Evolutionary conservation across 2,113 vertebrate genomes (phyloP), one percentile per base, ranked within the genome.

Genomic region (Corynorhinus townsendii): DNA sequence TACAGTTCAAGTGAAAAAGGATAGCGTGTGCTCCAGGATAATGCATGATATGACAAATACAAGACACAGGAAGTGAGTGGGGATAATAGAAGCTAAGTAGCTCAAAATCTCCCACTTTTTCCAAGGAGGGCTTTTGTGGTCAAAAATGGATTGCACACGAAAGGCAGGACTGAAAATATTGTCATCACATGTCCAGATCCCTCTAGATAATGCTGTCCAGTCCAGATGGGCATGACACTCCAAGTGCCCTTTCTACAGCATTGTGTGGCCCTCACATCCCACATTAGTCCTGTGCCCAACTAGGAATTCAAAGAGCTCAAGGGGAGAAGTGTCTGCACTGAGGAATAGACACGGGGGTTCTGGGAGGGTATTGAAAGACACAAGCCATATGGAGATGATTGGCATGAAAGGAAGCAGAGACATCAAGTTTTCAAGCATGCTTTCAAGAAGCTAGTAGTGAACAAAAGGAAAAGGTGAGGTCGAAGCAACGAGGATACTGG

Each of bases 251-350:
- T 45, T 11, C 8, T 71, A 62, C 54, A 15, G 15, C 4, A 15
- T 15, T n/a, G n/a, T 7, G 19, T n/a, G 43, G 0, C 11, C 4
- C 28, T 80, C 38, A 69, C 9, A 17, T 2, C 69, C 4, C 64
- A 15, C 14, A 10, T 45, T 30, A 35, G 3, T 38, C 7, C 7
- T 22, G 0, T 43, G 43, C 8, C 2, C 30, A n/a, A 54, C 38
- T 28, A 62, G 14, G 62, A 52, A 26, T 5, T n/a, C 4, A 33
- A 4, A 24, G 59, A 73, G 11, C 20, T 47, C 17, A 12, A 19
- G 14, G 1, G 43, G 22, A 86, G 40, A 3, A 30, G 6, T 45
- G 1, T 28, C 33, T 20, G 30, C 17, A 40, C 35, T 17, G n/a
- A 54, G 22, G 9, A 84, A 17, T 15, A 43, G 33, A 71, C 19